Percentiles rank a stretch among this genome's conserved stretches.
phyloP scores from a whole-genome alignment of 2,888 invertebrate genomes.

The Hyles lineata region DNA sequence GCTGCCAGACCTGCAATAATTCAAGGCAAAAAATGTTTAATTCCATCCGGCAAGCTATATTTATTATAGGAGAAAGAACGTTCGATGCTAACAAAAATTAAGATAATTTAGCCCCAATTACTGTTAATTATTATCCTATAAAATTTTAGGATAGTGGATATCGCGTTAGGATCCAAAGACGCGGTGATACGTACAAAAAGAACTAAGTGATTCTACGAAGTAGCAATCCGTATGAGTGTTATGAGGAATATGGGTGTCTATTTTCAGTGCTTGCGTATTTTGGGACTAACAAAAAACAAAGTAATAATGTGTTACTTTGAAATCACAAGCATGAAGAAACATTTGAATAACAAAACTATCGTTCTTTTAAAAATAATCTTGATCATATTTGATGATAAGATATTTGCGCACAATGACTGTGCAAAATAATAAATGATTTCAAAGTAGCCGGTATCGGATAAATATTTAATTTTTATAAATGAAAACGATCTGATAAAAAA shows the following conservation, averaged over 20 bases:
- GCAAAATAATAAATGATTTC: too few relatives aligned
- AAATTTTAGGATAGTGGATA: neutral
- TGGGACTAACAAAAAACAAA: neutral
- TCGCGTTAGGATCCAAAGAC: slow-evolving; percentile 8
- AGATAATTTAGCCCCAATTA: neutral
- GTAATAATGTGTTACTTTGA: neutral
- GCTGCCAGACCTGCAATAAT: too few relatives aligned
- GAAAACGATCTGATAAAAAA: too few relatives aligned
- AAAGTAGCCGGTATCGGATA: too few relatives aligned
- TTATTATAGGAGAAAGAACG: neutral
- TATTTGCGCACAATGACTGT: too few relatives aligned
- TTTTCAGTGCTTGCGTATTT: neutral
- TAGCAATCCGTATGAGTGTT: neutral
- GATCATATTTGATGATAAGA: too few relatives aligned
- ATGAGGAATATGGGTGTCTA: neutral
- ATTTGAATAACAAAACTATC: slow-evolving; percentile 8
- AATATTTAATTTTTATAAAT: too few relatives aligned
- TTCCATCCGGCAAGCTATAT: neutral
- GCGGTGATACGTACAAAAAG: neutral
- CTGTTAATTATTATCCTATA: neutral
- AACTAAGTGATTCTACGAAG: neutral
- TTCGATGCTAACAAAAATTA: neutral
- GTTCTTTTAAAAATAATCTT: too few relatives aligned
- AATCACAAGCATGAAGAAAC: neutral
- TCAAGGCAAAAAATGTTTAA: too few relatives aligned